phyloP scores from a whole-genome alignment of 1,140 invertebrate species.

The Chlorops oryzae region DNA sequence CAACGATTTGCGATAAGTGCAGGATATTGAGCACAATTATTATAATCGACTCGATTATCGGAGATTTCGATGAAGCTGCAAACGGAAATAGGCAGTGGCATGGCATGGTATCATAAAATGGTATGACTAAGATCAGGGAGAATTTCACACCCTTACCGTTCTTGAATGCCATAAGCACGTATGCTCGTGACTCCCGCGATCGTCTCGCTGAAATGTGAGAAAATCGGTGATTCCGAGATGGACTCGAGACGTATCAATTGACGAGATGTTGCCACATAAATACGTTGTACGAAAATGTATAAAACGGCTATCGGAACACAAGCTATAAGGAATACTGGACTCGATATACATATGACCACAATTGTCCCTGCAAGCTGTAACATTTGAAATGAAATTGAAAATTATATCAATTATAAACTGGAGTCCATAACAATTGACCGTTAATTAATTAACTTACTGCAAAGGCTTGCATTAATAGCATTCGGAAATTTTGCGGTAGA shows the following conservation, averaged over 20 bases:
- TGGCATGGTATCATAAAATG: background rate
- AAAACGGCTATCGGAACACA: constrained; percentile 78
- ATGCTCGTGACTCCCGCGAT: constrained; percentile 73
- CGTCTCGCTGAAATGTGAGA: constrained; percentile 96
- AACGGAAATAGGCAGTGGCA: background rate
- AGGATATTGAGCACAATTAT: constrained; percentile 84
- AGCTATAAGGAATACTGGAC: constrained; percentile 76
- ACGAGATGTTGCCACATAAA: constrained; percentile 89
- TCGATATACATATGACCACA: constrained; percentile 84
- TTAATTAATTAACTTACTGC: no score
- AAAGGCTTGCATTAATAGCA: constrained; percentile 39
- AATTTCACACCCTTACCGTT: constrained; percentile 50
- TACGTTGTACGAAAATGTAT: constrained; percentile 88
- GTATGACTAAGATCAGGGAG: no score
- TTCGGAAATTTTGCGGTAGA: constrained; percentile 46
- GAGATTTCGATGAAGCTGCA: constrained; percentile 73
- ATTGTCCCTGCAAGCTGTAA: no score
- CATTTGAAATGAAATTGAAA: no score
- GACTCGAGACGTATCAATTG: constrained; percentile 95
- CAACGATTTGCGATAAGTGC: constrained; percentile 85
- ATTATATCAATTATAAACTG: no score
- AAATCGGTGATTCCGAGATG: constrained; percentile 94
- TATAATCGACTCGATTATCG: constrained; percentile 76
- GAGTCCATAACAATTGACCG: no score
- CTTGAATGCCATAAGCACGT: constrained; percentile 67